Evolutionary conservation across 2,888 invertebrate genomes (phyloP).

Genomic region (Pasiphila rectangulata): DNA sequence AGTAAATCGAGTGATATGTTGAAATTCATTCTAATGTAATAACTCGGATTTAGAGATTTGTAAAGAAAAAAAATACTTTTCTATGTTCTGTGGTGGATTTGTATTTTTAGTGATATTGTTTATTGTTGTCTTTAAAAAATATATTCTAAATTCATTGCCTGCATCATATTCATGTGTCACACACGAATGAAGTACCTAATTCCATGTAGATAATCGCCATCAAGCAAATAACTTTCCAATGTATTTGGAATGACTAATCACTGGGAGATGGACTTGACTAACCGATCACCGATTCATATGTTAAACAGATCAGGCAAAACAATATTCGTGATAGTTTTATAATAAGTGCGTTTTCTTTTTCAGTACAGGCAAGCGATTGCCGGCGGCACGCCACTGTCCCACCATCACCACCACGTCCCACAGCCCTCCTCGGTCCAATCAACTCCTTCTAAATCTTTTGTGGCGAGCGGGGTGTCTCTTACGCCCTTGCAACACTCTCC

Average conservation of each 20-base stretch:
- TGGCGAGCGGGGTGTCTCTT: constrained; percentile 58
- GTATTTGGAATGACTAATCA: constrained; percentile 71
- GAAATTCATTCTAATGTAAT: not conserved
- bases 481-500: constrained; percentile 70
- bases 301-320: constrained; percentile 26
- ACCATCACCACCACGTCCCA: constrained; percentile 64
- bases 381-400: constrained; percentile 73
- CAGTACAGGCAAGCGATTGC: constrained; percentile 95
- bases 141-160: constrained; percentile 54
- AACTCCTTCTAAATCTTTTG: constrained; percentile 84
- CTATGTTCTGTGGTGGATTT: constrained; percentile 13
- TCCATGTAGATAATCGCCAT: constrained; percentile 57
- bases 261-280: constrained; percentile 73
- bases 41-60: too few species aligned
- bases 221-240: constrained; percentile 74
- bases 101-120: not conserved
- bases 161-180: constrained; percentile 52
- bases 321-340: not conserved
- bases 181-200: constrained; percentile 45
- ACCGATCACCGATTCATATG: constrained; percentile 51
- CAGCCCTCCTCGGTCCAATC: constrained; percentile 81
- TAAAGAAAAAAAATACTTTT: not conserved
- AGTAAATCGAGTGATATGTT: not conserved
- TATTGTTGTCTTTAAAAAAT: constrained; percentile 1
- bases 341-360: constrained; percentile 45